Percentiles rank a stretch among this genome's conserved stretches.
Conservation (phyloP, 2,797 vertebrate species). For the Hydrocynus forskahlii region DNA sequence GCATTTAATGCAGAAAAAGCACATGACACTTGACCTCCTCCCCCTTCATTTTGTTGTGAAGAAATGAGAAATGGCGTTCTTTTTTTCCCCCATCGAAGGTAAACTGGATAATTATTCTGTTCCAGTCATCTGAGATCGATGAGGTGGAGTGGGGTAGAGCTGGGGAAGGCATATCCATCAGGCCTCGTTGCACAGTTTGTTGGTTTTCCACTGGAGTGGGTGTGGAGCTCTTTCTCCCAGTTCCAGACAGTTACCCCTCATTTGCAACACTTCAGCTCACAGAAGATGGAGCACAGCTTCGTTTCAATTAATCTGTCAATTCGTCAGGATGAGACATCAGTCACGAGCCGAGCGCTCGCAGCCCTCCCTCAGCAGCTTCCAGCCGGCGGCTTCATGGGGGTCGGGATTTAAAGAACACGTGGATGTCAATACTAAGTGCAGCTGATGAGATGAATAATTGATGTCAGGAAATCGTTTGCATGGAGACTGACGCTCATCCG, state of each 20-base stretch:
- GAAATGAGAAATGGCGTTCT: background rate
- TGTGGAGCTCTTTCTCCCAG: conserved; percentile 32
- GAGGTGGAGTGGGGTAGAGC: conserved; percentile 5
- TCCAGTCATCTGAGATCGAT: background rate
- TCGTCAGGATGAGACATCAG: conserved; percentile 64
- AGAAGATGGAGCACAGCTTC: conserved; percentile 61
- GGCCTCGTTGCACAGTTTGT: background rate
- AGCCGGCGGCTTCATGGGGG: background rate
- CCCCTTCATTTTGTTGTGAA: background rate
- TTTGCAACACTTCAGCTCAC: conserved; percentile 70
- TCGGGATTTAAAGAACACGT: background rate
- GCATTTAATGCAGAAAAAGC: background rate
- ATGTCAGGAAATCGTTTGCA: conserved; percentile 17
- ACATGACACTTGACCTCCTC: conserved; percentile 11
- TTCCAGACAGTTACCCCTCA: conserved; percentile 68
- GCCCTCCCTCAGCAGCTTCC: background rate
- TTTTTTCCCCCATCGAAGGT: background rate
- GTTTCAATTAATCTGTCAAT: conserved; percentile 77
- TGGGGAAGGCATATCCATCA: conserved; percentile 23
- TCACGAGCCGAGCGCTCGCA: conserved; percentile 34
- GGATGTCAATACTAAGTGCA: background rate
- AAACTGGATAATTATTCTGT: conserved; percentile 15
- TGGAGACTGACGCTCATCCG: background rate
- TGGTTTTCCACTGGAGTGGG: background rate
- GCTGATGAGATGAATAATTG: conserved; percentile 22